These are phyloP conservation scores for Apostichopus leukothele DNA, from an alignment of 53 echinoderm and acorn worm species.

Conservation along the genomic window DNA sequence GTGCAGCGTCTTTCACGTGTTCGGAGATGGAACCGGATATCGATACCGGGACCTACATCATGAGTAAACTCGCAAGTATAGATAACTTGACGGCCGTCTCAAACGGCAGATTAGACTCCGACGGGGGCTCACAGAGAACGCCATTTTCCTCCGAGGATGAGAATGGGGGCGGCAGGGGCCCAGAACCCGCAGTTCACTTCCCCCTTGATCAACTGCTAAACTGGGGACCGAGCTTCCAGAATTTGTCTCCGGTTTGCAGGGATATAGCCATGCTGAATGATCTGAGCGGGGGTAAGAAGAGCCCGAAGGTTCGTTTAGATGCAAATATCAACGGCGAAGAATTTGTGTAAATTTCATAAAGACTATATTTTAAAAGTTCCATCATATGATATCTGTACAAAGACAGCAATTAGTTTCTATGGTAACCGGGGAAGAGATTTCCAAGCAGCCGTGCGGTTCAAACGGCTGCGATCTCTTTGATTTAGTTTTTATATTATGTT, in stretches of 20 bases:
- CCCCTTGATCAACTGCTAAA: constrained; percentile 85
- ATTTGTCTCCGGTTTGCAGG: constrained; percentile 80
- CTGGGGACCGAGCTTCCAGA: constrained; percentile 89
- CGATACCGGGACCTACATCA: constrained; percentile 68
- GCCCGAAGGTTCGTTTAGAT: constrained; percentile 9
- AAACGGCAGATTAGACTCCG: constrained; percentile 69
- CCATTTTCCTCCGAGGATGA: constrained; percentile 92
- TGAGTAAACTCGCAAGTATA: constrained; percentile 76
- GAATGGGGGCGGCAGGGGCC: constrained; percentile 48
- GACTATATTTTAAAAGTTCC: neutral
- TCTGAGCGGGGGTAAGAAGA: constrained; percentile 15
- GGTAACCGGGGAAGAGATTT: neutral
- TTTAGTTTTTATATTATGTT: neutral
- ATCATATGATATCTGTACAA: neutral
- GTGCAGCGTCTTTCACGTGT: constrained; percentile 94
- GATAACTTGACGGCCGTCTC: constrained; percentile 69
- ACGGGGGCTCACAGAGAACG: constrained; percentile 87
- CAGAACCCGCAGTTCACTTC: constrained; percentile 61
- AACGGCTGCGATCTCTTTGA: neutral
- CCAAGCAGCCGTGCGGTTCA: neutral
- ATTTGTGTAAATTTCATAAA: constrained; percentile 14
- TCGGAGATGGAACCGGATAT: constrained; percentile 87
- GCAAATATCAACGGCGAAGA: constrained; percentile 30
- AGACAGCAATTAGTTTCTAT: neutral
- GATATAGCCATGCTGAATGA: constrained; percentile 93